phyloP scores from a whole-genome alignment of 2,797 vertebrate genomes.

The Taeniopygia guttata region DNA sequence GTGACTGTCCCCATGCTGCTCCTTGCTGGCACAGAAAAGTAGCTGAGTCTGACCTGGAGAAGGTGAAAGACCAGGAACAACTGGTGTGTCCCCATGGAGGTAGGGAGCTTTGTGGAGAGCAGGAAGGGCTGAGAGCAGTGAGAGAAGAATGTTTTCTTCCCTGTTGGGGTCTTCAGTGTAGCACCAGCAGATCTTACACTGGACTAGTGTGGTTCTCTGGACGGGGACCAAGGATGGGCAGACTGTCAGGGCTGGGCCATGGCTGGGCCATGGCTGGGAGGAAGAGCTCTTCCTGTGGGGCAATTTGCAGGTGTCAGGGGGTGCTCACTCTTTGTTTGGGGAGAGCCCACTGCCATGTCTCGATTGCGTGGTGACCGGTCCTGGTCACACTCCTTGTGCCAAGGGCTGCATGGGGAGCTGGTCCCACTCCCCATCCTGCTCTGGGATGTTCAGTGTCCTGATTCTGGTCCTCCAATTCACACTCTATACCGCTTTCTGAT shows the following conservation, averaged over 20 bases:
- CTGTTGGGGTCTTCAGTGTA: not conserved
- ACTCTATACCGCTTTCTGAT: not conserved
- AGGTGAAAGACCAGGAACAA: not conserved
- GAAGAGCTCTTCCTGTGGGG: not conserved
- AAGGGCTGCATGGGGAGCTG: not conserved
- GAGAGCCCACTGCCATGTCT: not conserved
- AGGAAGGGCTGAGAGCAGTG: not conserved
- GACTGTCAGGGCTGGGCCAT: not conserved
- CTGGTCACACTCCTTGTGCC: fast-evolving
- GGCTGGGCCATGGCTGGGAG: not conserved
- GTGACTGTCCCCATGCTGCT: not conserved
- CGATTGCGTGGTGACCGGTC: not conserved
- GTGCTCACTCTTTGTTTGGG: not conserved
- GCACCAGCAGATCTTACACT: not conserved
- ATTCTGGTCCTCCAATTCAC: fast-evolving
- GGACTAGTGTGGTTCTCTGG: not conserved
- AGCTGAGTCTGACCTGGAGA: not conserved
- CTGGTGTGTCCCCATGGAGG: not conserved
- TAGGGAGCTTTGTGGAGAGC: not conserved
- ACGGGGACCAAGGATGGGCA: no score
- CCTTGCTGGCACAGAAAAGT: not conserved
- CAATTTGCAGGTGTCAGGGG: fast-evolving
- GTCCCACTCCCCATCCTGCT: not conserved
- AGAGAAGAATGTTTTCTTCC: not conserved
- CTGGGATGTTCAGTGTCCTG: not conserved